Conservation (phyloP, 1,140 invertebrate genomes). For the Drosophila parvula region DNA sequence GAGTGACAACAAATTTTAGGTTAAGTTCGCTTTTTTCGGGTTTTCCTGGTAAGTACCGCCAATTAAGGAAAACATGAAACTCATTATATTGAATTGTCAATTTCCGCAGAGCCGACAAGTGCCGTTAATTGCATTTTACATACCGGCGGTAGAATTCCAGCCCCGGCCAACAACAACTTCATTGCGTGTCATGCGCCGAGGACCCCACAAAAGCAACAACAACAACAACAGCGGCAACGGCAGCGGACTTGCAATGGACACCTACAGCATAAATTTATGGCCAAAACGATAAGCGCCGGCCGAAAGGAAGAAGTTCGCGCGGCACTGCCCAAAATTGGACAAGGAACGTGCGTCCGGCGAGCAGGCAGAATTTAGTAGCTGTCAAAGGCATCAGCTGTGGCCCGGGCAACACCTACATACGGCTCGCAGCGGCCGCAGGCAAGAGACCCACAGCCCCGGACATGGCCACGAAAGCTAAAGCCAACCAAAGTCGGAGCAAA, state of each 20-base stretch:
- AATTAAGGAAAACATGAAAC: conserved; percentile 35
- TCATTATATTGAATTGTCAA: conserved; percentile 58
- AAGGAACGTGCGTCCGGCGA: conserved; percentile 72
- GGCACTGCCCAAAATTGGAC: conserved; percentile 75
- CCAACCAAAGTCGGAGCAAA: conserved; percentile 26
- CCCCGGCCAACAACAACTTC: conserved; percentile 63
- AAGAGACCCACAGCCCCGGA: conserved; percentile 2
- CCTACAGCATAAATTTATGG: conserved; percentile 74
- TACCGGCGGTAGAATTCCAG: conserved; percentile 50
- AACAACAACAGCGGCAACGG: conserved; percentile 19
- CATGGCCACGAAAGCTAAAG: conserved; percentile 4
- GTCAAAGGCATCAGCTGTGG: conserved; percentile 80
- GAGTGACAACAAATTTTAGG: neutral
- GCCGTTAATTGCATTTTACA: conserved; percentile 76
- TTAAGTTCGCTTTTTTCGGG: neutral
- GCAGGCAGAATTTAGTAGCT: conserved; percentile 75
- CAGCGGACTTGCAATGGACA: conserved; percentile 22
- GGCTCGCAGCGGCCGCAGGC: neutral
- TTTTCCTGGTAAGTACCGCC: conserved; percentile 12
- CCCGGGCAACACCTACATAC: conserved; percentile 74
- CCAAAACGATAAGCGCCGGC: conserved; percentile 74
- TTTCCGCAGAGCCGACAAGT: conserved; percentile 49
- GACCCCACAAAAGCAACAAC: conserved; percentile 61
- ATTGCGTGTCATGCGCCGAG: conserved; percentile 74
- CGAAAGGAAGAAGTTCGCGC: conserved; percentile 36